Evolutionary conservation across 2,113 vertebrate genomes (phyloP), one percentile per base, ranked within the genome.

Genomic region (Marmota monax): DNA sequence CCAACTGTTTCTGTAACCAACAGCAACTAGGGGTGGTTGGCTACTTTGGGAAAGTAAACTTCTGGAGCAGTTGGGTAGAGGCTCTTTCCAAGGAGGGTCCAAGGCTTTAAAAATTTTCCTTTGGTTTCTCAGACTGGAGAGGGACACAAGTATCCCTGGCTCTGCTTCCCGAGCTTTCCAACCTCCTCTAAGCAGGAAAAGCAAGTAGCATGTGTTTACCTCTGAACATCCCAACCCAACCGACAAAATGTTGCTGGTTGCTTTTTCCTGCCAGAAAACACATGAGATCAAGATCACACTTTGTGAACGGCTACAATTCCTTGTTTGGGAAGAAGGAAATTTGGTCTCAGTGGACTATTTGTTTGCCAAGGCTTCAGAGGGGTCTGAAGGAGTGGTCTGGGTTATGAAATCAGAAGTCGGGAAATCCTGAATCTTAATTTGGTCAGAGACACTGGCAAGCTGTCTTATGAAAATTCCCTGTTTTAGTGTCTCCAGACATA

Each of bases 251-350:
- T 80, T 92, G 16, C 56, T 53, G 56, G 39, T 63, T 42, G 14
- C 53, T 74, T 80, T 76, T 90, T 72, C 63, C 61, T 53, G 72
- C 84, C 88, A 39, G 84, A 87, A 88, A 87, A 88, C 42, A 74
- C 27, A 70, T 69, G 88, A 45, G 42, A 86, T 91, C 34, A 70
- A 90, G 92, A 93, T 88, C 63, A 85, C 61, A 67, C 85, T 95
- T 88, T 14, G 39, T 13, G 32, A 96, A 45, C 14, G 37, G 53
- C 84, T 90, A 53, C 34, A 78, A 23, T 90, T 96, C 77, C 96
- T 92, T 88, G 72, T 95, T 95, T 96, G 82, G 89, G 93, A 97
- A 95, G 77, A 96, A 97, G 97, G 97, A 96, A 96, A 88, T 86
- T 45, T 82, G 84, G 61, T 93, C 61, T 96, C 32, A 0, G 53